phyloP scores from a whole-genome alignment of 2,113 vertebrate species.

The Meleagris gallopavo region DNA sequence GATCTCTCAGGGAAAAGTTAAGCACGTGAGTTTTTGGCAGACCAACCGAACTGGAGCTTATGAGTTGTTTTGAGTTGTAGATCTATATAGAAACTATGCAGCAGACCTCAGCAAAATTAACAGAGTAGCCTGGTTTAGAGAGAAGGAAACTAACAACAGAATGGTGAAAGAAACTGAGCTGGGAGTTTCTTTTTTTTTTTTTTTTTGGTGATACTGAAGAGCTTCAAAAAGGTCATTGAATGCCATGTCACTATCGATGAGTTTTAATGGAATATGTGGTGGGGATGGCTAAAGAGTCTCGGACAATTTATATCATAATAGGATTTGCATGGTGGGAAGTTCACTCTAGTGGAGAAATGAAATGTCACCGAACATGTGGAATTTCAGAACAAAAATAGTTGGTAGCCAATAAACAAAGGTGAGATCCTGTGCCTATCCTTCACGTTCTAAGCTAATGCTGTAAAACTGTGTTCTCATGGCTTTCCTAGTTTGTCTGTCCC shows the following conservation, averaged over 20 bases:
- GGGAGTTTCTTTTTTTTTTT: background rate
- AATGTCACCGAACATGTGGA: constrained; percentile 14
- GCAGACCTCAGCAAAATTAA: constrained; percentile 8
- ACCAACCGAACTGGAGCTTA: background rate
- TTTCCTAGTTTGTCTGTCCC: background rate
- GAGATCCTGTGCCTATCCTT: background rate
- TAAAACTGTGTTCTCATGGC: background rate
- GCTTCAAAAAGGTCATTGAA: background rate
- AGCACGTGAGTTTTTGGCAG: background rate
- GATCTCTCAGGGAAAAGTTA: background rate
- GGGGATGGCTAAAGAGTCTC: background rate
- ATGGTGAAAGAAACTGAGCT: background rate
- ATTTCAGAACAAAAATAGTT: background rate
- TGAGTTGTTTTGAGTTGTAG: background rate
- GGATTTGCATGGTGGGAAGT: background rate
- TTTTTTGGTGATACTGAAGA: background rate
- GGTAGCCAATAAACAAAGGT: background rate
- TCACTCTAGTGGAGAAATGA: background rate
- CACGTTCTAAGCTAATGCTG: background rate
- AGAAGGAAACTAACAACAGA: background rate
- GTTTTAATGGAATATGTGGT: background rate
- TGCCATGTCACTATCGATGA: background rate
- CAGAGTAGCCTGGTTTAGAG: background rate
- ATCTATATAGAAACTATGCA: background rate
- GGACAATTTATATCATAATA: background rate